Base-by-base conservation (phyloP, 2,797 vertebrate genomes). In the Eulemur albifrons region DNA sequence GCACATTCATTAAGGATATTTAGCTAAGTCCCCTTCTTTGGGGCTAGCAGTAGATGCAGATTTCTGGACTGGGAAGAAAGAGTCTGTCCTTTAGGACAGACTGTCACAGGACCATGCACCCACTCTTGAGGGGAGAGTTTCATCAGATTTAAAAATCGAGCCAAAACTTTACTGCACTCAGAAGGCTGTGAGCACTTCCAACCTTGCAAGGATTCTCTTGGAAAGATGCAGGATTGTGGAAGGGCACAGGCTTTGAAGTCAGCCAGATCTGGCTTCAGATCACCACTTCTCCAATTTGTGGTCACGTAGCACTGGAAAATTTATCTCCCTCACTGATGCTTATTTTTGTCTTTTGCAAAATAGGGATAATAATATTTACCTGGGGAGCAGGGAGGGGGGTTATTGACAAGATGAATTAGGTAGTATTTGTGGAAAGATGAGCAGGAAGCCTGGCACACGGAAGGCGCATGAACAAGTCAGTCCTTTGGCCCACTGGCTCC, bases 341-440 rank as follows among this genome's bases (percentile, higher is more conserved):
- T 89, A 45, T 23, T 91, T 95, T 84, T 90, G 15, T 83, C 72
- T 73, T 76, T 81, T 77, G 81, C 17, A 87, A 67, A 88, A 63
- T 48, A 87, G 8, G 21, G 4, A 52, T 63, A 48, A 83, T 75
- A 48, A 65, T 69, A 83, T 17, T 75, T 92, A 59, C 2, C 17
- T 63, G 21, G 70, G 32, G 14, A 69, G 2, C 25, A 12, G 35
- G 8, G 23, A 38, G 3, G 45, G 38, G 35, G 6, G 17, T 59
- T 8, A 1, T 61, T 35, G 67, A 69, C 81, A 54, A 72, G 63
- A 43, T 40, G 40, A 65, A 69, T 72, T 75, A 65, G 57, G 63
- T 54, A 9, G 65, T 57, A 23, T 73, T 79, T 13, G 9, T 69
- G 93, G 48, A 83, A 82, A 65, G 70, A 65, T 54, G 35, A 70